These are phyloP conservation scores for Origma solitaria DNA, from an alignment of 2,113 vertebrate genomes.

Conservation along the genomic window DNA sequence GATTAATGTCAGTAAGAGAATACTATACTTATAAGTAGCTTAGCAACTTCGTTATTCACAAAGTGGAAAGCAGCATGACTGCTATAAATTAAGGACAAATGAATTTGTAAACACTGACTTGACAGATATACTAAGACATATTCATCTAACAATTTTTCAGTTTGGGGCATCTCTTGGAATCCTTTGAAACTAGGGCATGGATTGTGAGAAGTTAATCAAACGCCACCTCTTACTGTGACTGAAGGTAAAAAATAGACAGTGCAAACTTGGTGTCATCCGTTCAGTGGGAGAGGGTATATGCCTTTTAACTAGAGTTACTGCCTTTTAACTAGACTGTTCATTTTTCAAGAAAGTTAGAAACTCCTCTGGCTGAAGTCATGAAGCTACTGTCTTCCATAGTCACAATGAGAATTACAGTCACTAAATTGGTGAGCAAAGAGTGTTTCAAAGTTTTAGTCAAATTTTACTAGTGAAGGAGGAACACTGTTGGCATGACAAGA, in stretches of 20 bases:
- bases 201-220: background rate
- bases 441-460: background rate
- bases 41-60: background rate
- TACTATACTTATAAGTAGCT: background rate
- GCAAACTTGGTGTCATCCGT: background rate
- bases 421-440: background rate
- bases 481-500: background rate
- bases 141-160: background rate
- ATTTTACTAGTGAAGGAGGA: background rate
- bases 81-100: background rate
- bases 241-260: background rate
- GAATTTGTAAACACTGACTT: background rate
- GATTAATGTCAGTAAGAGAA: background rate
- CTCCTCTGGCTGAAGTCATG: background rate
- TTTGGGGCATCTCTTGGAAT: background rate
- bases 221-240: background rate
- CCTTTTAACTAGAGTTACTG: background rate
- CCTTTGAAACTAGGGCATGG: background rate
- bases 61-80: background rate
- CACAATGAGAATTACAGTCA: background rate
- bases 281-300: background rate
- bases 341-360: background rate
- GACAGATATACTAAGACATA: background rate
- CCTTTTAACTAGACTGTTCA: background rate
- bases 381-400: background rate